Evolutionary conservation across 2,888 invertebrate species (phyloP).

Genomic region (Drosophila nigricruria): DNA sequence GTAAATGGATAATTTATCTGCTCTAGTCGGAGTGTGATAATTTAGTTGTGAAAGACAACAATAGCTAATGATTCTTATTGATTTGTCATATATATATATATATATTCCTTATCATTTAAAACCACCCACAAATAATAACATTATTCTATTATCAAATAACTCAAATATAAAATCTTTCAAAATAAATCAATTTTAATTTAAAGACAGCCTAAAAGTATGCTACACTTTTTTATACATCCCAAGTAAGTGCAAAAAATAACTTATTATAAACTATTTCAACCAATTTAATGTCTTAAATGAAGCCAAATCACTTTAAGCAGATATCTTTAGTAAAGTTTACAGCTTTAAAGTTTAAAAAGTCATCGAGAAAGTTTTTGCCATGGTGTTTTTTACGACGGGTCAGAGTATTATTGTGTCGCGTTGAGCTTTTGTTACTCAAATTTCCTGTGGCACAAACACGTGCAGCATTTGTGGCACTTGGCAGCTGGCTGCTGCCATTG

Average conservation of each 20-base stretch:
- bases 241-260: neutral
- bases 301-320: conserved; percentile 1
- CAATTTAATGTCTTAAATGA: neutral
- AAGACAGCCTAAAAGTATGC: neutral
- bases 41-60: too few species aligned
- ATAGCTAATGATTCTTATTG: too few species aligned
- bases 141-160: neutral
- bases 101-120: too few species aligned
- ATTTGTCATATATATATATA: too few species aligned
- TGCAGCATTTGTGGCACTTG: conserved; percentile 39
- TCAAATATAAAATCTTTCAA: neutral
- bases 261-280: neutral
- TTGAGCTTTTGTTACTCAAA: conserved; percentile 12
- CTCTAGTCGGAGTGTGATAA: too few species aligned
- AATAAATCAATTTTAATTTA: neutral
- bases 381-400: conserved; percentile 2
- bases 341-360: neutral
- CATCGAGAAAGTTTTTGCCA: neutral
- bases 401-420: conserved; percentile 26
- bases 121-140: too few species aligned
- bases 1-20: too few species aligned
- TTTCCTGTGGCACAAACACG: conserved; percentile 46
- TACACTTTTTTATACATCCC: neutral
- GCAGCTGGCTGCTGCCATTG: conserved; percentile 24
- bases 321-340: too few species aligned